Percentiles rank a stretch among this genome's conserved stretches.
These are phyloP conservation scores for Bombus huntii DNA, from an alignment of 1,140 invertebrate species.

Conservation along the genomic window DNA sequence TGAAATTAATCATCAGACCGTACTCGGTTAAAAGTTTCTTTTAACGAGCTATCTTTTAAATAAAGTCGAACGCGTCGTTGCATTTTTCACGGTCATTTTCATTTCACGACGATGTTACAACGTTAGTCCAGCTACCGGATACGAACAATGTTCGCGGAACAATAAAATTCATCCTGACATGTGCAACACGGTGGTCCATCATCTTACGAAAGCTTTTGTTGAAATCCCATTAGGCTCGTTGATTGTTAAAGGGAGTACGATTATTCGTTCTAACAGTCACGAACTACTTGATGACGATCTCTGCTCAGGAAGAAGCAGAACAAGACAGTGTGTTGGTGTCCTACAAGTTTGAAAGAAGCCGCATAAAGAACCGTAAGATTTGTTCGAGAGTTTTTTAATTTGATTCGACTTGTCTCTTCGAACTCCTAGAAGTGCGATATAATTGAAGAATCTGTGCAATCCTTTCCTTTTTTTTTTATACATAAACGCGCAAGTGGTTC, in stretches of 20 bases:
- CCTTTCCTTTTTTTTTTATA: background rate
- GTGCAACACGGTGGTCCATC: background rate
- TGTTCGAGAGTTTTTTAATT: background rate
- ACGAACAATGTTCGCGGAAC: background rate
- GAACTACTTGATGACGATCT: background rate
- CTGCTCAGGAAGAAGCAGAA: background rate
- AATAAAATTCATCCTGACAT: constrained; percentile 6
- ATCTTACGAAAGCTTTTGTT: background rate
- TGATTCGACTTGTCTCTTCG: background rate
- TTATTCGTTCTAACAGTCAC: background rate
- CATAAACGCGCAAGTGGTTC: background rate
- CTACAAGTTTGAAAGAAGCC: background rate
- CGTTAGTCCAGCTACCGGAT: background rate
- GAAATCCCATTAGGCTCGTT: background rate
- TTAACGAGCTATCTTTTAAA: background rate
- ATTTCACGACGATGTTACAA: background rate
- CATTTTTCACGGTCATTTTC: background rate
- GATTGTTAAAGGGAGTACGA: background rate
- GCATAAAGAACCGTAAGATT: background rate
- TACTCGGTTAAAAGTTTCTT: background rate
- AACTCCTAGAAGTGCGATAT: too few relatives aligned
- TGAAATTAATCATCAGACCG: background rate
- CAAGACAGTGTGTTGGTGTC: background rate
- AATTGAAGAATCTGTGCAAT: background rate
- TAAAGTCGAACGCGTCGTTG: background rate